These are phyloP conservation scores for Rhinophrynus dorsalis DNA, from an alignment of 2,797 vertebrate species.

Conservation along the genomic window DNA sequence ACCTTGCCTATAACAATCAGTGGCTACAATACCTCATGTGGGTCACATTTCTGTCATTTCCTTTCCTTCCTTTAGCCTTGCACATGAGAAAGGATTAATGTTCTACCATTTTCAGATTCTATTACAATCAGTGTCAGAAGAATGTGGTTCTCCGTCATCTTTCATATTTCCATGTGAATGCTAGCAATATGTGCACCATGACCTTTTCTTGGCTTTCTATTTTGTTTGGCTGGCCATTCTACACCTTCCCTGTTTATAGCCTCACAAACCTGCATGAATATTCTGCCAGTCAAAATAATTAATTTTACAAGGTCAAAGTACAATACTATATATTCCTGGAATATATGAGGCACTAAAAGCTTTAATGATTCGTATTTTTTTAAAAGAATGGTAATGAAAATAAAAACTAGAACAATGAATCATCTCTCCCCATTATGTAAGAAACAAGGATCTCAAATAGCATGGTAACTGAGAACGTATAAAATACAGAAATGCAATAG, in stretches of 20 bases:
- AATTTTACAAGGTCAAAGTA: slow-evolving; percentile 43
- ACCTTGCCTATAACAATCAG: slow-evolving; percentile 17
- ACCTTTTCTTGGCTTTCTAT: slow-evolving; percentile 32
- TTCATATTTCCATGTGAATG: slow-evolving; percentile 33
- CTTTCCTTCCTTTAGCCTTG: slow-evolving; percentile 19
- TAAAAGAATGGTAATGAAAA: slow-evolving; percentile 13
- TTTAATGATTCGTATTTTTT: slow-evolving; percentile 23
- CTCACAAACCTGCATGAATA: slow-evolving; percentile 28
- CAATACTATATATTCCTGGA: slow-evolving; percentile 13
- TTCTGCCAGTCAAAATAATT: slow-evolving; percentile 37
- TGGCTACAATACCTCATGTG: slow-evolving; percentile 4
- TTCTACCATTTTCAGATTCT: slow-evolving; percentile 25
- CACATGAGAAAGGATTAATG: slow-evolving; percentile 28
- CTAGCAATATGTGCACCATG: slow-evolving; percentile 3
- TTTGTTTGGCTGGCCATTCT: slow-evolving; percentile 34
- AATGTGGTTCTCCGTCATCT: slow-evolving; percentile 22
- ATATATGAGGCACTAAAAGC: slow-evolving; percentile 29
- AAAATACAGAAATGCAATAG: not conserved
- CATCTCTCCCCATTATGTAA: not conserved
- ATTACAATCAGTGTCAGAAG: slow-evolving; percentile 28
- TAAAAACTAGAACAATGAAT: slow-evolving; percentile 3
- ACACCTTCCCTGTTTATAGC: slow-evolving; percentile 33
- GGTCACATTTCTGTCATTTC: slow-evolving; percentile 21
- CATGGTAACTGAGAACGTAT: no score
- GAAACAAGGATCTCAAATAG: not conserved